Evolutionary conservation across 1,140 invertebrate species (phyloP), one percentile per base, ranked within the genome.

Genomic region (Goniozus legneri): DNA sequence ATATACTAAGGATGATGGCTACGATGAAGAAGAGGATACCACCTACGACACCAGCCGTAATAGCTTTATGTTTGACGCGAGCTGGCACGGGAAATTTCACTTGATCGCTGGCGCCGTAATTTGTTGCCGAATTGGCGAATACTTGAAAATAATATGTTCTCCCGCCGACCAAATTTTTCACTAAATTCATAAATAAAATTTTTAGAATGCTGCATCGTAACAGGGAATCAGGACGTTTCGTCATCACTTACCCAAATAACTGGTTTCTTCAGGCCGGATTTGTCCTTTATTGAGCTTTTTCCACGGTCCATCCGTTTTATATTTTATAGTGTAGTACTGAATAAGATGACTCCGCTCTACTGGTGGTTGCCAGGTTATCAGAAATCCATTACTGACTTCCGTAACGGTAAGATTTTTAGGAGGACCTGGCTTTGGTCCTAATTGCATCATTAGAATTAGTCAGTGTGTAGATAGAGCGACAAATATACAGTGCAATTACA

Each of bases 1-100:
- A 95, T 64, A 96, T 89, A 50, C 92, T 93, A 61, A 95, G 82
- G 69, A 95, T 95, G 73, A 96, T 95, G 68, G 92, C 92, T 62
- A 95, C 91, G 65, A 95, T 92, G 83, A 95, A 95, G 80, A 96
- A 95, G 58, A 96, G 81, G 64, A 97, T 90, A 52, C 92, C 92
- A 57, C 92, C 93, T 41, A 95, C 92, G 50, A 95, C 88, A 32
- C 92, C 92, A 55, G 92, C 91, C 50, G 91, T 93, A 70, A 93
- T 92, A 47, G 91, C 91, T 82, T 92, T 92, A 79, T 92, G 88
- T 73, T 92, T 92, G 42, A 92, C 89, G 54, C 89, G 80, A 42
- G 88, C 87, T 52, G 91, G 90, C 54, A 95, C 88, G 31, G 89
- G 83, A 75, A 88, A 92, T 74, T 89, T 89, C 50, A 92, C 83